Conservation (phyloP, 2,797 vertebrate species). For the Phataginus tricuspis region DNA sequence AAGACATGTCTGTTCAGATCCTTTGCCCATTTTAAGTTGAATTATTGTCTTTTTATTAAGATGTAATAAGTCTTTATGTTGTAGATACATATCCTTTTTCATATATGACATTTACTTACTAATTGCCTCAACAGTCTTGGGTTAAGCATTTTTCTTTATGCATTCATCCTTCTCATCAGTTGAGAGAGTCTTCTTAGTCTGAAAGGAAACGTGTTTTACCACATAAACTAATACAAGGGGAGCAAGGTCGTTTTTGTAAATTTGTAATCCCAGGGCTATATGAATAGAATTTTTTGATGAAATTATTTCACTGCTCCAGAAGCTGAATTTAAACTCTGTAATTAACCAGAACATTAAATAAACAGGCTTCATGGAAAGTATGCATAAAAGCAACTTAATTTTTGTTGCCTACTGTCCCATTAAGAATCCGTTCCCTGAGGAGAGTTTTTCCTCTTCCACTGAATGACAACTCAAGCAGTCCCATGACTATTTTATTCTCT, state of each 20-base stretch:
- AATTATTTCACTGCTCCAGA: background rate
- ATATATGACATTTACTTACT: background rate
- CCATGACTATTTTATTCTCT: background rate
- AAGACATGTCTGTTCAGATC: background rate
- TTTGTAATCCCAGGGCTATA: background rate
- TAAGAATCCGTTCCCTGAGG: background rate
- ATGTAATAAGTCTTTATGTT: background rate
- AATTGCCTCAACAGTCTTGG: background rate
- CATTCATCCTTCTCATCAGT: background rate
- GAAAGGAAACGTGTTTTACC: background rate
- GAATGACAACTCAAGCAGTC: background rate
- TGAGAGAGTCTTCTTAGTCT: background rate
- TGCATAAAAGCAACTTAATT: background rate
- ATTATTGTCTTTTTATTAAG: background rate
- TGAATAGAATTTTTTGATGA: background rate
- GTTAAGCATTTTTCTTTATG: background rate
- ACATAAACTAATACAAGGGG: background rate
- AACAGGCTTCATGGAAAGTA: background rate
- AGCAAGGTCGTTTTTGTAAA: background rate
- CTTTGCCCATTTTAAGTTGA: background rate
- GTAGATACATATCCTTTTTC: background rate
- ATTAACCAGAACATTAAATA: background rate
- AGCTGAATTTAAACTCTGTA: background rate
- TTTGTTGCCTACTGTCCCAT: background rate
- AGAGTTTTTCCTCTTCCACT: background rate